These are phyloP conservation scores for Megastigmus dorsalis DNA, from an alignment of 2,888 invertebrate species.

Conservation along the genomic window DNA sequence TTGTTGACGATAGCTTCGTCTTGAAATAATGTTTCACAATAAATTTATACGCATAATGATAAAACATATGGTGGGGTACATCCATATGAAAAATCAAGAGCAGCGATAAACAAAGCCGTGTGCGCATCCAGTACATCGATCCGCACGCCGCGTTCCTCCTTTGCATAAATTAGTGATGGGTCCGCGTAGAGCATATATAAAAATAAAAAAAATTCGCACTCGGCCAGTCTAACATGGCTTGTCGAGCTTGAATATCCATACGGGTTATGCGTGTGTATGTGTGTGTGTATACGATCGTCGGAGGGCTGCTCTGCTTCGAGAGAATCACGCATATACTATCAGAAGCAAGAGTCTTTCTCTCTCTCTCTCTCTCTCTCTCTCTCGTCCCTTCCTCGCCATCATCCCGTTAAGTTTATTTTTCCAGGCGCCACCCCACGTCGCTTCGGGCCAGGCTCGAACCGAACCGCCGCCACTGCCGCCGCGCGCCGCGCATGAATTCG, in stretches of 20 bases:
- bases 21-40: no score
- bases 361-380: conserved; percentile 52
- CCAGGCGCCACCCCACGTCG: conserved; percentile 51
- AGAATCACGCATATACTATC: background rate
- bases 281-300: background rate
- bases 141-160: no score
- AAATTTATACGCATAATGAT: no score
- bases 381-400: conserved; percentile 38
- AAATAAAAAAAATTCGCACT: conserved; percentile 22
- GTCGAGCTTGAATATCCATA: no score
- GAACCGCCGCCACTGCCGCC: conserved; percentile 51
- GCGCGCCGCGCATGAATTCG: conserved; percentile 67
- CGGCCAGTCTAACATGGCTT: background rate
- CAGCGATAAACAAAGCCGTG: no score
- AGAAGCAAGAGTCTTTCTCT: background rate
- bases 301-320: background rate
- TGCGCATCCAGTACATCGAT: no score
- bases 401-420: conserved; percentile 51
- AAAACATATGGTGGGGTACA: no score
- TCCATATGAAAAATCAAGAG: no score
- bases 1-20: no score
- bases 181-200: conserved; percentile 1
- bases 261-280: no score
- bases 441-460: conserved; percentile 34
- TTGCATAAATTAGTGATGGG: no score